Evolutionary conservation across 1,140 invertebrate species (phyloP).

Genomic region (Drosophila hydei): DNA sequence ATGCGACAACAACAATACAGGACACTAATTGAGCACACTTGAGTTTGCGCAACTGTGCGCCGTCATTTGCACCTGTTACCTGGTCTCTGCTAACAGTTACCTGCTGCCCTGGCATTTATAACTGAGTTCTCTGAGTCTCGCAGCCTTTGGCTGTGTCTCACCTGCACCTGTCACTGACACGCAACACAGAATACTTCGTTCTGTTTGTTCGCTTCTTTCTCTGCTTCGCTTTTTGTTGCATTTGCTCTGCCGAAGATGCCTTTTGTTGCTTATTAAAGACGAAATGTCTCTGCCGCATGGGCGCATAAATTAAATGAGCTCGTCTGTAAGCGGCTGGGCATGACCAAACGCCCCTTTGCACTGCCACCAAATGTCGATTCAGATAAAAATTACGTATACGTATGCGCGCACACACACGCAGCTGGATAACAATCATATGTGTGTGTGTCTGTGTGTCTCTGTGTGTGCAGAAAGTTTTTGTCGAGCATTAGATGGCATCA

Average conservation of each 20-base stretch:
- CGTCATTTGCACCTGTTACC: no score
- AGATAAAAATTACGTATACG: constrained; percentile 52
- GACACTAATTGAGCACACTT: constrained; percentile 39
- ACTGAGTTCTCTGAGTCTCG: no score
- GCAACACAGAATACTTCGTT: no score
- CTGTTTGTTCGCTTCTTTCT: no score
- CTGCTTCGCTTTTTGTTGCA: background rate
- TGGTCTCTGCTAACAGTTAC: no score
- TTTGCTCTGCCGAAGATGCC: constrained; percentile 15
- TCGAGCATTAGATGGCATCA: constrained; percentile 21
- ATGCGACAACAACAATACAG: constrained; percentile 24
- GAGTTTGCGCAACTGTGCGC: background rate
- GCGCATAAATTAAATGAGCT: constrained; percentile 47
- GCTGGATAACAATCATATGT: constrained; percentile 22
- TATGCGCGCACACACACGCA: constrained; percentile 13
- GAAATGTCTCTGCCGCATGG: constrained; percentile 28
- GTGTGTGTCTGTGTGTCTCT: background rate
- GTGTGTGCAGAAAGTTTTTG: constrained; percentile 1
- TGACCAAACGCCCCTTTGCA: background rate
- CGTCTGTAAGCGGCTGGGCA: constrained; percentile 1
- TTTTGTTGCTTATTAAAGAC: constrained; percentile 43
- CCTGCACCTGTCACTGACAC: no score
- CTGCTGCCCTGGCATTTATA: no score
- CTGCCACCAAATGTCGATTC: constrained; percentile 28
- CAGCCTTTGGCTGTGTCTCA: no score